These are phyloP conservation scores for Adineta ricciae DNA, from an alignment of 2,888 invertebrate species.

Conservation along the genomic window DNA sequence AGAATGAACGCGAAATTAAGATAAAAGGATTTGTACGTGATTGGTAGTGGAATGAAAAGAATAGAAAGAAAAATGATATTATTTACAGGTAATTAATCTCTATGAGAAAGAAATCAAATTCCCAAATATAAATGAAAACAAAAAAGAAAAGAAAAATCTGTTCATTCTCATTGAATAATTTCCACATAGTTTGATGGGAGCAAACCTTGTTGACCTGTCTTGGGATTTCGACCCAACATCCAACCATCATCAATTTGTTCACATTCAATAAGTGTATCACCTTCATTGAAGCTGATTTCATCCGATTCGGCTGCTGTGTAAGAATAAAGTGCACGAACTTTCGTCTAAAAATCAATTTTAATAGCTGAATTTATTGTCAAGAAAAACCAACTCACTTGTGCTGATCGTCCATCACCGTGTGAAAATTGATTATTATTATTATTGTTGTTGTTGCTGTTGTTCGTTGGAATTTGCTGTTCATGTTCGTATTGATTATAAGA, in stretches of 20 bases:
- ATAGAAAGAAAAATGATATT: neutral
- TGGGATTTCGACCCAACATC: slow-evolving; percentile 91
- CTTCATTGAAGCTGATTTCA: slow-evolving; percentile 60
- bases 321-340: slow-evolving; percentile 77
- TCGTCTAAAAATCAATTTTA: neutral
- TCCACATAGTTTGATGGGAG: slow-evolving; percentile 96
- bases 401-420: neutral
- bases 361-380: neutral
- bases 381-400: neutral
- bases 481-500: neutral
- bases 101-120: neutral
- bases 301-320: slow-evolving; percentile 92
- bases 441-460: slow-evolving; percentile 6
- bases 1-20: neutral
- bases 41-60: neutral
- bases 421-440: neutral
- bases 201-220: slow-evolving; percentile 89
- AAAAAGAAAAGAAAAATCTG: neutral
- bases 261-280: slow-evolving; percentile 66
- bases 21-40: neutral
- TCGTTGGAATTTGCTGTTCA: neutral
- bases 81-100: neutral
- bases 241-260: slow-evolving; percentile 90
- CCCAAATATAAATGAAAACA: slow-evolving; percentile 8
- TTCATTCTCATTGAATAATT: slow-evolving; percentile 24